A percentile compares a stretch with the other conserved stretches of the same genome.
phyloP scores from a whole-genome alignment of 2,113 vertebrate species.

The Sterrhoptilus dennistouni region DNA sequence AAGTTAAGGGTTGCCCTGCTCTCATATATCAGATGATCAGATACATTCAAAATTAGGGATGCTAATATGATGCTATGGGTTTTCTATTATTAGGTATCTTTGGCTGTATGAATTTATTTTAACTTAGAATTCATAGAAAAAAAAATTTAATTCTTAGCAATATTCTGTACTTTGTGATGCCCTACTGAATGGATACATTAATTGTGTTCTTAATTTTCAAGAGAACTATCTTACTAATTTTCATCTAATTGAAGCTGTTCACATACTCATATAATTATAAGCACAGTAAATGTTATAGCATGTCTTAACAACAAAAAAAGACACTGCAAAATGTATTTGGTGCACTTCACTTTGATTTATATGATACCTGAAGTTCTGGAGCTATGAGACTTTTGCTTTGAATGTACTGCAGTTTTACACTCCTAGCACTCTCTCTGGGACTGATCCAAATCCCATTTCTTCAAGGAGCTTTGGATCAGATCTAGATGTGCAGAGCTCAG shows the following conservation, averaged over 20 bases:
- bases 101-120: not conserved
- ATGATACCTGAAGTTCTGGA: not conserved
- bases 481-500: slow-evolving; percentile 15
- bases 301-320: not conserved
- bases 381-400: slow-evolving; percentile 31
- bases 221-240: not conserved
- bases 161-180: not conserved
- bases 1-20: not conserved
- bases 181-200: not conserved
- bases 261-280: not conserved
- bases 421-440: slow-evolving; percentile 60
- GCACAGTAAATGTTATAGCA: not conserved
- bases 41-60: not conserved
- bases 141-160: not conserved
- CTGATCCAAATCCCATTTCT: slow-evolving; percentile 39
- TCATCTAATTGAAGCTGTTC: not conserved
- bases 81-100: not conserved
- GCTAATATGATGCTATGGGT: not conserved
- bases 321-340: not conserved
- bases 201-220: not conserved
- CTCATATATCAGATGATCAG: not conserved
- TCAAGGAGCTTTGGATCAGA: slow-evolving; percentile 34
- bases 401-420: slow-evolving; percentile 36
- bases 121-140: not conserved
- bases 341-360: slow-evolving; percentile 55